phyloP scores from a whole-genome alignment of 2,888 invertebrate genomes.

The Leptinotarsa rubiginosa region DNA sequence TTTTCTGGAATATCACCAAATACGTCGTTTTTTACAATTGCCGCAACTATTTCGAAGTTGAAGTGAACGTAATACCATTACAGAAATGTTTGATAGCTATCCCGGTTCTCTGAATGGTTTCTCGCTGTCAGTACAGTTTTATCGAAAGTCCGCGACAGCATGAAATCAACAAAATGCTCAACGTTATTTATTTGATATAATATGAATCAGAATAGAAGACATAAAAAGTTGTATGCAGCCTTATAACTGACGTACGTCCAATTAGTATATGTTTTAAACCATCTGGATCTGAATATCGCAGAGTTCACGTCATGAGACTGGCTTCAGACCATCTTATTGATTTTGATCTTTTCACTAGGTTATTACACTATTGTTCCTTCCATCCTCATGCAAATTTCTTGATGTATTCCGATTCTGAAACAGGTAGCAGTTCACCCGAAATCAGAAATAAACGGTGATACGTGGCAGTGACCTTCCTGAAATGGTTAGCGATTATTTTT shows the following conservation, averaged over 20 bases:
- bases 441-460: slow-evolving; percentile 26
- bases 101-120: slow-evolving; percentile 23
- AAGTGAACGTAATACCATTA: slow-evolving; percentile 14
- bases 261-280: slow-evolving; percentile 65
- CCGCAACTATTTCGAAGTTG: neutral
- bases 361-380: slow-evolving; percentile 62
- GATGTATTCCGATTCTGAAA: slow-evolving; percentile 23
- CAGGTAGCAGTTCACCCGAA: slow-evolving; percentile 31
- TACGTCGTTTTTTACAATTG: too few relatives aligned
- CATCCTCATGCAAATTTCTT: slow-evolving; percentile 59
- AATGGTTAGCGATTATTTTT: neutral
- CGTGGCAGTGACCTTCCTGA: slow-evolving; percentile 18
- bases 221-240: slow-evolving; percentile 61
- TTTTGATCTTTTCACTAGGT: slow-evolving; percentile 62
- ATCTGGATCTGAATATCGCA: slow-evolving; percentile 62
- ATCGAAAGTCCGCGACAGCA: slow-evolving; percentile 35
- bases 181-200: slow-evolving; percentile 55
- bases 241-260: slow-evolving; percentile 64
- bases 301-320: slow-evolving; percentile 48
- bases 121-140: slow-evolving; percentile 24
- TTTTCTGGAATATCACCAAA: neutral
- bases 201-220: slow-evolving; percentile 62
- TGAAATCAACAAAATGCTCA: slow-evolving; percentile 54
- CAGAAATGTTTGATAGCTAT: slow-evolving; percentile 1
- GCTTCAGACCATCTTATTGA: slow-evolving; percentile 58